Base-by-base conservation (phyloP, 2,113 vertebrate species). In the Penelope pileata region DNA sequence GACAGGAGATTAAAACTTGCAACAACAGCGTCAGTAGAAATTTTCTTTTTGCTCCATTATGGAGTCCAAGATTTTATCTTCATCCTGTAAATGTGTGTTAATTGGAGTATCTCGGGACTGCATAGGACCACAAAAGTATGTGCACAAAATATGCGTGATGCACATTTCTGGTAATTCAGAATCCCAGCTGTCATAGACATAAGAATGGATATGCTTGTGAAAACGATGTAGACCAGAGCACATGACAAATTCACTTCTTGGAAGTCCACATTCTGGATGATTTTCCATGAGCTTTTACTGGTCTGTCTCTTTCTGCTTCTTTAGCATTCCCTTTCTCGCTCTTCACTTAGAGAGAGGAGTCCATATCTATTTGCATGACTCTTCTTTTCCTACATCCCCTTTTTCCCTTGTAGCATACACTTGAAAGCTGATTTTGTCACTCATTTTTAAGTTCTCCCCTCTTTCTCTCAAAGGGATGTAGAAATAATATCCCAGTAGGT, bases 361-460 rank as follows among this genome's bases (percentile, higher is more conserved):
- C 43, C 45, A 27, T 50, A 64, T 53, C 12, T 40, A 43, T 21
- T 77, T 56, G 7, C 43, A 80, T 34, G 9, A 66, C 9, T 75
- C 34, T 17, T 62, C 60, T 88, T 83, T 47, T 42, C 43, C 54
- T 36, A 30, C 29, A 16, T 42, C 32, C 54, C 5, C 66, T 14
- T 11, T 91, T 81, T 47, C 38, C 11, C 15, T 12, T 4, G 10
- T 48, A 51, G 34, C 18, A 7, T 59, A 45, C n/a, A 73, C 3
- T 42, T 56, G 32, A 34, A 48, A 78, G 8, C 43, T 5, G 74
- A 12, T 12, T 42, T 5, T 69, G 8, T 30, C 81, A 54, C 9
- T 5, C 0, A 0, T 73, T 81, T 54, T 81, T 54, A 45, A 75
- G 54, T 36, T 18, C 16, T 62, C 34, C 30, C 3, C 2, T 80